These are phyloP conservation scores for Echinometra lucunter DNA, from an alignment of 53 echinoderm and acorn worm species.

Conservation along the genomic window DNA sequence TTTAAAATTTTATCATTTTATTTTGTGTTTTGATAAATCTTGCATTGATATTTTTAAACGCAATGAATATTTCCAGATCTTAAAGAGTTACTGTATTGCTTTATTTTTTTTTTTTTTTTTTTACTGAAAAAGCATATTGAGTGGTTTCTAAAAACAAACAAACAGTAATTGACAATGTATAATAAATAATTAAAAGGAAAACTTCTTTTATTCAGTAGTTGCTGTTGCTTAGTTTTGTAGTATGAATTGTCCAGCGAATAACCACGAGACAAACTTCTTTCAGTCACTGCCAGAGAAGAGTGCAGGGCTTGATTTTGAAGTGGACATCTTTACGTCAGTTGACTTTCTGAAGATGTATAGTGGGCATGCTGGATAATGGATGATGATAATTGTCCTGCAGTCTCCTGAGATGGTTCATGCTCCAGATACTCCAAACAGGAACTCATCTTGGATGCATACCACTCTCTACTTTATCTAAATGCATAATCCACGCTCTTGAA, in stretches of 20 bases:
- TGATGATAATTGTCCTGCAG: background rate
- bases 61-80: too few species aligned
- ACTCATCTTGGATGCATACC: slow-evolving; percentile 27
- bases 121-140: too few species aligned
- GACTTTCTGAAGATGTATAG: background rate
- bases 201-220: too few species aligned
- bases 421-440: slow-evolving; percentile 27
- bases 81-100: too few species aligned
- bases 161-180: too few species aligned
- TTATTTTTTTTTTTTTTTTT: too few species aligned
- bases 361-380: background rate
- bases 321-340: background rate
- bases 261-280: background rate
- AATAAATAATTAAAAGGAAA: too few species aligned
- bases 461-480: slow-evolving; percentile 24
- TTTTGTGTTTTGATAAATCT: background rate
- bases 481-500: slow-evolving; percentile 35
- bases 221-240: too few species aligned
- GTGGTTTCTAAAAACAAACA: too few species aligned
- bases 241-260: background rate
- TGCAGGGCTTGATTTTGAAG: background rate
- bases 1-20: background rate
- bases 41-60: background rate
- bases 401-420: slow-evolving; percentile 11
- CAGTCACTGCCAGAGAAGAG: background rate